A percentile compares a stretch with the other conserved stretches of the same genome.
phyloP scores from a whole-genome alignment of 2,113 vertebrate genomes.

The Morphnarchus princeps region DNA sequence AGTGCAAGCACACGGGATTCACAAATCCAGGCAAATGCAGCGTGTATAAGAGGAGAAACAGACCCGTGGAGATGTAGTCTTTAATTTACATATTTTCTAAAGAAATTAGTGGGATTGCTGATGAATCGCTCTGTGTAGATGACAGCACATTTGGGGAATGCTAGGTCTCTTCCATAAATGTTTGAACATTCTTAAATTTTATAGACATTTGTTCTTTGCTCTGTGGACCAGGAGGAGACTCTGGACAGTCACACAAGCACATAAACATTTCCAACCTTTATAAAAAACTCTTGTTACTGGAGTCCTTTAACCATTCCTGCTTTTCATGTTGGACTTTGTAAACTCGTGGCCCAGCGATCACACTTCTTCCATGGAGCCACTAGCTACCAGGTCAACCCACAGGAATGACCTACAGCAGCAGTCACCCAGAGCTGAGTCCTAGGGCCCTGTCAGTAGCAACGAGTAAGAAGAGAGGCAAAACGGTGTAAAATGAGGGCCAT shows the following conservation, averaged over 20 bases:
- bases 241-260: background rate
- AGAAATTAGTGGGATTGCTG: background rate
- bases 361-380: background rate
- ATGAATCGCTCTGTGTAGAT: background rate
- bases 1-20: rapidly evolving
- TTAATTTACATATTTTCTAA: background rate
- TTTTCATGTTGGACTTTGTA: background rate
- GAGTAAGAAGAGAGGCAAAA: background rate
- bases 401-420: background rate
- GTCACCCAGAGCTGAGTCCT: background rate
- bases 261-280: background rate
- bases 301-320: background rate
- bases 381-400: background rate
- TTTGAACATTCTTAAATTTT: background rate
- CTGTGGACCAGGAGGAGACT: background rate
- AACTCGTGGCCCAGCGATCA: background rate
- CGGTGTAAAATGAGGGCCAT: rapidly evolving
- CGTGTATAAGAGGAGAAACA: background rate
- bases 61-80: background rate
- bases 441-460: background rate
- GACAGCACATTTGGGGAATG: background rate
- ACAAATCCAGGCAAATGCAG: background rate
- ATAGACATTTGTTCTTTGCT: background rate
- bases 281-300: background rate
- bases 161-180: background rate